These are phyloP conservation scores for Halcyon senegalensis DNA, from an alignment of 2,113 vertebrate species.

Conservation along the genomic window DNA sequence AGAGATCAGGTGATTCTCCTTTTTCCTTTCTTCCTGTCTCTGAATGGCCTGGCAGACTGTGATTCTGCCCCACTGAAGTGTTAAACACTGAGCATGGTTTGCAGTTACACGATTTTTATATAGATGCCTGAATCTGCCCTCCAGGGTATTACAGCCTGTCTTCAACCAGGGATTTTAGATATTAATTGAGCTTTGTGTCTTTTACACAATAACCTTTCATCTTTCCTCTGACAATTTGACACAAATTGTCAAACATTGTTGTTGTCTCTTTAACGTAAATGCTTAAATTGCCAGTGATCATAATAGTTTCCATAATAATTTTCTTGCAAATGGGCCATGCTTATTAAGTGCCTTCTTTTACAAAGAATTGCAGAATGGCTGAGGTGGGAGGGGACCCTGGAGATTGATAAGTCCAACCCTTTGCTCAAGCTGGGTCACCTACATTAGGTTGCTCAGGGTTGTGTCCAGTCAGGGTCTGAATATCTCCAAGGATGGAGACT, in stretches of 20 bases:
- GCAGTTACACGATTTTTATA: background rate
- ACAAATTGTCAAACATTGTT: background rate
- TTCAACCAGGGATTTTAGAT: background rate
- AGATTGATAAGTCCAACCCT: background rate
- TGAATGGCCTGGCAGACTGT: background rate
- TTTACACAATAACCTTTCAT: background rate
- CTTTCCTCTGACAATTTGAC: background rate
- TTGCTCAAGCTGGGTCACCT: background rate
- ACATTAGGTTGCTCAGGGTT: background rate
- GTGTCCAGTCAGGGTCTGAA: background rate
- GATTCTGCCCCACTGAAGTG: background rate
- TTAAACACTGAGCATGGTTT: background rate
- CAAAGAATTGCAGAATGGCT: background rate
- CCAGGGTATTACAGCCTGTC: background rate
- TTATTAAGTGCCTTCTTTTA: background rate
- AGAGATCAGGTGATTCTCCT: background rate
- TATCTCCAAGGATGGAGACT: too few relatives aligned
- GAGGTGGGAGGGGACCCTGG: background rate
- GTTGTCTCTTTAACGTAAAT: background rate
- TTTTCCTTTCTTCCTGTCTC: background rate
- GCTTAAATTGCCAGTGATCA: background rate
- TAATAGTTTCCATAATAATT: background rate
- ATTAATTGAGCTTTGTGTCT: background rate
- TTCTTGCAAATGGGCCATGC: background rate
- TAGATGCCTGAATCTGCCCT: background rate